Percentiles rank a stretch among this genome's conserved stretches.
Conservation (phyloP, 2,797 vertebrate species). For the Podarcis lilfordi region DNA sequence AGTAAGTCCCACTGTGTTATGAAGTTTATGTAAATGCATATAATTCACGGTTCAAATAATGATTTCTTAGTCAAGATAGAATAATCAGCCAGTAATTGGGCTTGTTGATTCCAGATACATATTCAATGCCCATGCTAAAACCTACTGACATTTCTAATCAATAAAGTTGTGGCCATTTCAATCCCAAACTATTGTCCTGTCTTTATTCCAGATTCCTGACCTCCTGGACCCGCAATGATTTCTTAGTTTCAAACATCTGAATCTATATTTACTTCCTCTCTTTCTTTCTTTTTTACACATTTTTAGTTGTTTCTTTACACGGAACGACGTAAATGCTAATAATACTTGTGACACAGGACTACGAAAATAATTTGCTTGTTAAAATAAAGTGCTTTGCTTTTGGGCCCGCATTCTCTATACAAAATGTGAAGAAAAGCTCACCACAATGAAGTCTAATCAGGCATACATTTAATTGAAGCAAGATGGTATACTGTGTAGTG, state of each 20-base stretch:
- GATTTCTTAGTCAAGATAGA: background rate
- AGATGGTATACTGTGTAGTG: constrained; percentile 28
- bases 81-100: too few relatives aligned
- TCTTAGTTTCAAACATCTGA: background rate
- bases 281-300: too few relatives aligned
- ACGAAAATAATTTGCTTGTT: constrained; percentile 8
- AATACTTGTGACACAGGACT: background rate
- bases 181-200: too few relatives aligned
- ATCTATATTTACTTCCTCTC: constrained; percentile 10
- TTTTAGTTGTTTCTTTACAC: too few relatives aligned
- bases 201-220: too few relatives aligned
- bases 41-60: background rate
- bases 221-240: too few relatives aligned
- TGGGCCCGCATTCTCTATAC: constrained; percentile 14
- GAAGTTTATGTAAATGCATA: background rate
- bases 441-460: constrained; percentile 46
- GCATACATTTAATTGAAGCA: constrained; percentile 26
- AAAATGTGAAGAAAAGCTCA: constrained; percentile 30
- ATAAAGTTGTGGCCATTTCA: too few relatives aligned
- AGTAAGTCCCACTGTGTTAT: too few relatives aligned
- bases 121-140: too few relatives aligned
- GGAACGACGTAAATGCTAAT: background rate
- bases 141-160: too few relatives aligned
- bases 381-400: constrained; percentile 28
- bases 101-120: too few relatives aligned